Evolutionary conservation across 2,888 invertebrate species (phyloP), one percentile per base, ranked within the genome.

Genomic region (Seladonia tumulorum): DNA sequence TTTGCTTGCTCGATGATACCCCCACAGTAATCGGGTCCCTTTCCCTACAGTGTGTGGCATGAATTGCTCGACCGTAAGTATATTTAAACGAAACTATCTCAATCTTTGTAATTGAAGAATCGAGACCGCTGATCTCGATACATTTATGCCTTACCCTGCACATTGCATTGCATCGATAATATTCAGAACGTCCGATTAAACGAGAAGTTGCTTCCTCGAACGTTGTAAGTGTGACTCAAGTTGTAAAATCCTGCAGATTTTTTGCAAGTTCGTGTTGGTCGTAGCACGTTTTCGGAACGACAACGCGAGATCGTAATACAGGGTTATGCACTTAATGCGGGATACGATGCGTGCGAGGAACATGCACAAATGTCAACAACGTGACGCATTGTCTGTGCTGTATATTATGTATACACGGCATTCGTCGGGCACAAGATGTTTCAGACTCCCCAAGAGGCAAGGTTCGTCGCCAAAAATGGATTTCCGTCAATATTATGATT

Each of bases 161-260:
- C 10, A 79, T n/a, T 18, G 35, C 22, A 71, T 39, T 60, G 12
- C 14, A 70, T 25, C 35, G 63, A 49, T 29, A 53, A 80, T 45
- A 57, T 25, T 7, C 35, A 18, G 16, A 80, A 22, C 57, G 57
- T 68, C 35, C 39, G 39, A 60, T 49, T 22, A n/a, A 79, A 79
- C 12, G 45, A 68, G 22, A n/a, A 79, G 35, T 47, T 63, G 29
- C 29, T 47, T 73, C 45, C 29, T 60, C n/a, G 29, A 60, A 18
- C 7, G 45, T 18, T 25, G 0, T 16, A 25, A 45, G 22, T 18
- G n/a, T 12, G 39, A 49, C 29, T n/a, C 4, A 39, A 18, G n/a
- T 25, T 39, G 66, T 3, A 68, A 22, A n/a, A 16, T 39, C 39
- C 0, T 49, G 14, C 8, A 39, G 25, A 49, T 25, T 14, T 35